Conservation (phyloP, 2,113 vertebrate species). For the Colinus virginianus region DNA sequence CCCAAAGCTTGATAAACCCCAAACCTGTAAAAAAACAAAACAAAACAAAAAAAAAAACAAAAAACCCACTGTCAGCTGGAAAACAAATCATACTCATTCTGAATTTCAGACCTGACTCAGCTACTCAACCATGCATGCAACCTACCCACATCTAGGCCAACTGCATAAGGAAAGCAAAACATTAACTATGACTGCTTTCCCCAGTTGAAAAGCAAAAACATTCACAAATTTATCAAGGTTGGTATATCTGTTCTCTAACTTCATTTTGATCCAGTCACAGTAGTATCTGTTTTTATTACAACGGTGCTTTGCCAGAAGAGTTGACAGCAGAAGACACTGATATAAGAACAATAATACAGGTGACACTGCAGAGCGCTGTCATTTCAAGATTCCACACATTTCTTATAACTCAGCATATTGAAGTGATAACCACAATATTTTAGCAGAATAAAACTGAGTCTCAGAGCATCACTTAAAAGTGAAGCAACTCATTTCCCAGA, state of each 20-base stretch:
- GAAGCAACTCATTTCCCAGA: background rate
- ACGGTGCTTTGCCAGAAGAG: background rate
- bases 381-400: background rate
- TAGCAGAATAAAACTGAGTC: background rate
- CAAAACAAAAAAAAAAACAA: background rate
- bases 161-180: background rate
- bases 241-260: background rate
- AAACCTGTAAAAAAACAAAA: slow-evolving; percentile 80
- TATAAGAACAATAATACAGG: background rate
- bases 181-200: background rate
- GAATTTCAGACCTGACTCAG: background rate
- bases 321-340: background rate
- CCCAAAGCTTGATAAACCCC: slow-evolving; percentile 88
- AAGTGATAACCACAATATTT: background rate
- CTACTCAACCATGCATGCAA: background rate
- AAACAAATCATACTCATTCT: background rate
- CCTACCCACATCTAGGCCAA: background rate
- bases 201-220: background rate
- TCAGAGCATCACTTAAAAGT: background rate
- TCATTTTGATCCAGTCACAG: background rate
- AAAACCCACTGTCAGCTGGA: background rate
- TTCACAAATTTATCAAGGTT: background rate
- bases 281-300: background rate
- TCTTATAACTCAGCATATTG: background rate
- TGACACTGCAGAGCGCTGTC: background rate